Conservation (phyloP, 1,140 invertebrate genomes). For the Formica exsecta region DNA sequence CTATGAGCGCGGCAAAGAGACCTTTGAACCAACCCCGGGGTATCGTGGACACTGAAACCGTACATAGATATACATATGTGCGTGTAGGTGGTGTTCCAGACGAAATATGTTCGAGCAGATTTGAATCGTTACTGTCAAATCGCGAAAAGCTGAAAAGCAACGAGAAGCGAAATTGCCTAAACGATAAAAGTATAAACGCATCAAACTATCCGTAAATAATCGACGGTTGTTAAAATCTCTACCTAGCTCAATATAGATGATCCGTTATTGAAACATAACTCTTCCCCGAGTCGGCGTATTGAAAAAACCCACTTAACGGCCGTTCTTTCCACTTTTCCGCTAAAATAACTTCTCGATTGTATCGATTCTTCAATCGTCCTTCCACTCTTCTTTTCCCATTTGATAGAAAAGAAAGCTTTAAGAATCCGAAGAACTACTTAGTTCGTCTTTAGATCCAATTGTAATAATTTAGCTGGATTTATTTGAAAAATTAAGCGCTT, state of each 20-base stretch:
- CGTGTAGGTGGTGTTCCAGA: background rate
- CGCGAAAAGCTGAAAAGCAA: background rate
- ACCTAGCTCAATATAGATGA: background rate
- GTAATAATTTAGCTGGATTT: background rate
- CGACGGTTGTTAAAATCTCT: background rate
- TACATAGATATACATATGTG: background rate
- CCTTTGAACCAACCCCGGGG: constrained; percentile 47
- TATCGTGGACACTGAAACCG: constrained; percentile 40
- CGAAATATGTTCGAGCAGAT: constrained; percentile 50
- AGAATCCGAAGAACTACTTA: constrained; percentile 12
- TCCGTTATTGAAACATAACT: background rate
- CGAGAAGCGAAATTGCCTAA: background rate
- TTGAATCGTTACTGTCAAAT: background rate
- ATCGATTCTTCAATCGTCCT: constrained; percentile 24
- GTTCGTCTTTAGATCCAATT: constrained; percentile 13
- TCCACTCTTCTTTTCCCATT: background rate
- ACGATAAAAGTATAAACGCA: background rate
- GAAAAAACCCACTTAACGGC: background rate
- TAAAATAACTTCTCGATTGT: constrained; percentile 20
- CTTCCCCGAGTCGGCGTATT: background rate
- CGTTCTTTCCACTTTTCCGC: background rate
- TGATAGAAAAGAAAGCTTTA: constrained; percentile 17
- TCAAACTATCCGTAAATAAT: background rate
- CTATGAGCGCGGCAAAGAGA: constrained; percentile 66
- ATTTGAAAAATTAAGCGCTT: background rate